Evolutionary conservation across 2,797 vertebrate species (phyloP), one percentile per base, ranked within the genome.

Genomic region (Acanthis flammea): DNA sequence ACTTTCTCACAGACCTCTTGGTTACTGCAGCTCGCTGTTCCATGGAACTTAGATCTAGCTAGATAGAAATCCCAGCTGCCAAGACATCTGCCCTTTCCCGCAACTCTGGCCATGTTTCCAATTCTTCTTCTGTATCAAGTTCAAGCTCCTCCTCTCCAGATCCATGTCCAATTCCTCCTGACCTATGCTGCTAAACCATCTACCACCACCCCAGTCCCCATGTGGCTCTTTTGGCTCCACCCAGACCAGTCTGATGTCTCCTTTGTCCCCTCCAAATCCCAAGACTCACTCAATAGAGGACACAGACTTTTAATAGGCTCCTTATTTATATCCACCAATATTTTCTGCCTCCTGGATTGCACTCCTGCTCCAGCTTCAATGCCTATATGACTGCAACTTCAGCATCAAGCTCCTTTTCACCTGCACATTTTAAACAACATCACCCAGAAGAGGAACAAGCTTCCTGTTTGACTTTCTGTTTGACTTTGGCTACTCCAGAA

Each of bases 111-210:
- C 86, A 76, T 5, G 9, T 54, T 35, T 81, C 45, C 65, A 92
- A 84, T 53, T 90, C 53, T 71, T 84, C 67, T 33, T 83, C 86
- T 31, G 60, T 68, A 89, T 55, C 75, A 92, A 77, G 55, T 87
- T 96, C 71, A 87, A 92, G 92, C 79, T 61, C 42, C 76, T 86
- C 68, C 89, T 54, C 68, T 77, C 37, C 62, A 62, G 39, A 91
- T 27, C 22, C 21, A 1, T 5, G 14, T 33, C 47, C 41, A 88
- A 82, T 31, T 72, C 48, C 33, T 91, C 68, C 53, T 51, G 63
- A 72, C 27, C 71, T 63, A 25, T 1, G 6, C 51, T 78, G 63
- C 73, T 60, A 80, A 72, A 81, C n/a, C 55, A 81, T 13, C 30
- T 6, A 63, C 30, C 18, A 75, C 6, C 37, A 73, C 12, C 14